phyloP scores from a whole-genome alignment of 2,888 invertebrate species.

The Deroplatys truncata region DNA sequence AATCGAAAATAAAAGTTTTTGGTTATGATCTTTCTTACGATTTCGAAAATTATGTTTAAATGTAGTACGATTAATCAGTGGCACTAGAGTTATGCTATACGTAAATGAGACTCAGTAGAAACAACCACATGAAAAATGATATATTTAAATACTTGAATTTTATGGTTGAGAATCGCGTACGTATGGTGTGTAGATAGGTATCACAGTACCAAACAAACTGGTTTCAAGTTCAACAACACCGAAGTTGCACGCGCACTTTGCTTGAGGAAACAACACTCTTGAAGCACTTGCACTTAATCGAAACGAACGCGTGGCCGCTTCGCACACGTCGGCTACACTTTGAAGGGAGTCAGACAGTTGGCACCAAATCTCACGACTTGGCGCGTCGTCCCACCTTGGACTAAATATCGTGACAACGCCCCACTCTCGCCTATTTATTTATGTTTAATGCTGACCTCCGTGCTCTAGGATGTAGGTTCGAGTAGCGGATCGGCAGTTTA shows the following conservation, averaged over 20 bases:
- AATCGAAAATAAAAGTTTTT: too few relatives aligned
- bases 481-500: not conserved
- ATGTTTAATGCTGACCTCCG: not conserved
- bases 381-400: not conserved
- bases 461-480: not conserved
- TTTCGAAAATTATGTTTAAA: too few relatives aligned
- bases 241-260: not conserved
- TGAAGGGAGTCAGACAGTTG: not conserved
- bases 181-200: not conserved
- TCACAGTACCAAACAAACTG: not conserved
- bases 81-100: too few relatives aligned
- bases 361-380: not conserved
- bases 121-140: too few relatives aligned
- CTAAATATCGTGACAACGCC: not conserved
- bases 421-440: not conserved
- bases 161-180: too few relatives aligned
- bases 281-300: too few relatives aligned
- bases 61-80: too few relatives aligned
- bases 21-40: too few relatives aligned
- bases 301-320: not conserved
- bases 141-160: too few relatives aligned
- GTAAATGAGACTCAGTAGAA: too few relatives aligned
- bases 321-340: not conserved
- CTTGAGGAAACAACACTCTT: not conserved
- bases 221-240: not conserved